Conservation (phyloP, 2,797 vertebrate genomes). For the Pangasius macronema region DNA sequence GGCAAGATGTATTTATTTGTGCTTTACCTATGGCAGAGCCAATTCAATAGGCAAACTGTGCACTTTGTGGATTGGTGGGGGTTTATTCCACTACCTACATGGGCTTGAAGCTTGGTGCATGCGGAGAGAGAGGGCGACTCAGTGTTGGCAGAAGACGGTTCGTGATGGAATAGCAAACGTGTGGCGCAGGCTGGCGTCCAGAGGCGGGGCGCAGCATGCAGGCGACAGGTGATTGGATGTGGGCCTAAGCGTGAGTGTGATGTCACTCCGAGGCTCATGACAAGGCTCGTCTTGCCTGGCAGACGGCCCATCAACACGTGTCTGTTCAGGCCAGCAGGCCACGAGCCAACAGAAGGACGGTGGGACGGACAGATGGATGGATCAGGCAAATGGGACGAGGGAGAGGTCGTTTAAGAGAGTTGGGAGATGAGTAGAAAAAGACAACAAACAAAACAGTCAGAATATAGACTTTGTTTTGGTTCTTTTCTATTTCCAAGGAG, state of each 20-base stretch:
- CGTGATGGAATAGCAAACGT: constrained; percentile 56
- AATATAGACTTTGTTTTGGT: constrained; percentile 72
- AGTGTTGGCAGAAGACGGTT: constrained; percentile 58
- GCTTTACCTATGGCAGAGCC: background rate
- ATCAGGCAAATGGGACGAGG: constrained; percentile 65
- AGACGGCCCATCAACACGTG: constrained; percentile 52
- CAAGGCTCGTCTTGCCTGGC: constrained; percentile 55
- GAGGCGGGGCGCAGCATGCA: constrained; percentile 77
- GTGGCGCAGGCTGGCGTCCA: constrained; percentile 57
- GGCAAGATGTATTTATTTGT: constrained; percentile 6
- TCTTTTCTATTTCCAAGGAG: constrained; percentile 68
- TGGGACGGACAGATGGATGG: constrained; percentile 49
- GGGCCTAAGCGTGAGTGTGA: constrained; percentile 54
- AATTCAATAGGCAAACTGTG: background rate
- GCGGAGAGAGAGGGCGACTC: constrained; percentile 48
- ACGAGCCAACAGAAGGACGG: constrained; percentile 31
- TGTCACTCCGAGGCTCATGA: constrained; percentile 56
- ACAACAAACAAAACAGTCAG: constrained; percentile 74
- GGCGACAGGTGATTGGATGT: constrained; percentile 74
- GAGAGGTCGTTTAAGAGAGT: constrained; percentile 67
- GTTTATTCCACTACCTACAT: constrained; percentile 46
- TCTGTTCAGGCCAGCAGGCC: constrained; percentile 57
- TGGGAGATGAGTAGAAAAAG: constrained; percentile 77
- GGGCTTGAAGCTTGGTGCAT: constrained; percentile 48
- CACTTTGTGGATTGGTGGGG: background rate